These are phyloP conservation scores for Leptosomus discolor DNA, from an alignment of 2,113 vertebrate species.

Conservation along the genomic window DNA sequence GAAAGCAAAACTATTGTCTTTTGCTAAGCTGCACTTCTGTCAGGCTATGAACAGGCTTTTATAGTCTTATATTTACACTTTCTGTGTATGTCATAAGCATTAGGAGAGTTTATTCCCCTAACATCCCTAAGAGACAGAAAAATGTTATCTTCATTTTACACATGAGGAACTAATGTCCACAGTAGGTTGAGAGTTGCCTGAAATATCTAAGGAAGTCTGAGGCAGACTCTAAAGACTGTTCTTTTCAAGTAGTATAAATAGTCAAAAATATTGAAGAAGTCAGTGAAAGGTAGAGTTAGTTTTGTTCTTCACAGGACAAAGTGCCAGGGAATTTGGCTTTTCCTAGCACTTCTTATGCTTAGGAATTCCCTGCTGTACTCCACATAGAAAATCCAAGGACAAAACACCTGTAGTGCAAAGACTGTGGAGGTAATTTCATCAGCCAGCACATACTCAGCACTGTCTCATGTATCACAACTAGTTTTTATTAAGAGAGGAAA, in stretches of 20 bases:
- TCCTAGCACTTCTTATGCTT: background rate
- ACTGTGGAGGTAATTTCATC: background rate
- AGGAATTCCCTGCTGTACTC: background rate
- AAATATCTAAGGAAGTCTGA: background rate
- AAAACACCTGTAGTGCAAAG: background rate
- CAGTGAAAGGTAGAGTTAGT: background rate
- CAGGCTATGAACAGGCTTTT: background rate
- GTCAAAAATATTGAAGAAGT: background rate
- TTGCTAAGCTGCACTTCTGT: background rate
- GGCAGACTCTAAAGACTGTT: background rate
- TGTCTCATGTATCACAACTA: background rate
- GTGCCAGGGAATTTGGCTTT: background rate
- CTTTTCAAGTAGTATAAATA: background rate
- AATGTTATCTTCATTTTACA: background rate
- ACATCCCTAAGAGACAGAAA: background rate
- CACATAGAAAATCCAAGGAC: background rate
- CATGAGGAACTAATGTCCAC: background rate
- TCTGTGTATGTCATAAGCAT: background rate
- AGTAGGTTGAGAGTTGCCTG: background rate
- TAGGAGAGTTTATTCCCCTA: background rate
- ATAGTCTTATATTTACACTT: background rate
- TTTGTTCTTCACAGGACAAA: background rate
- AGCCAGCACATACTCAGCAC: background rate
- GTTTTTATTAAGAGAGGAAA: background rate
- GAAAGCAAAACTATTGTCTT: conserved; percentile 8